Conservation (phyloP, 2,797 vertebrate species). For the Oryzias dopingdopingensis region DNA sequence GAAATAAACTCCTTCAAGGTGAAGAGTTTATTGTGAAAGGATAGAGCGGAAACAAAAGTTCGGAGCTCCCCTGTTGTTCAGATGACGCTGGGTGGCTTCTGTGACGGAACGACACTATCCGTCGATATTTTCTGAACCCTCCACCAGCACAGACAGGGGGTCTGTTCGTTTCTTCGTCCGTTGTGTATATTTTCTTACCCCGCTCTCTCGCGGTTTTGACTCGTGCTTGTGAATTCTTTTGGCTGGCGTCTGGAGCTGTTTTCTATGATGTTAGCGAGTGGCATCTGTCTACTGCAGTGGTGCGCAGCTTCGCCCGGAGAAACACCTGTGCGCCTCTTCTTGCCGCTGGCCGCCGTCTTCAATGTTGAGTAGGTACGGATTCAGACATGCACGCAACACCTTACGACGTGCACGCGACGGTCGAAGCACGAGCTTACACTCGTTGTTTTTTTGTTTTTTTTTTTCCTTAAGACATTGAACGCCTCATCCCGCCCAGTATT, state of each 20-base stretch:
- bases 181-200: background rate
- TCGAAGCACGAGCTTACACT: slow-evolving; percentile 1
- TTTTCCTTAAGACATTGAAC: slow-evolving; percentile 10
- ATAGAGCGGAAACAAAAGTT: fast-evolving
- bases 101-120: slow-evolving; percentile 50
- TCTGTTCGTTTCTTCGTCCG: background rate
- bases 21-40: slow-evolving; percentile 47
- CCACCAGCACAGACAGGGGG: slow-evolving; percentile 19
- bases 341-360: slow-evolving; percentile 36
- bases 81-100: slow-evolving; percentile 33
- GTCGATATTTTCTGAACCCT: slow-evolving; percentile 47
- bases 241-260: slow-evolving; percentile 35
- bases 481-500: slow-evolving; percentile 15
- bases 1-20: fast-evolving
- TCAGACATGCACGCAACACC: slow-evolving; percentile 30
- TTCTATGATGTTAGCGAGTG: slow-evolving; percentile 47
- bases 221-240: slow-evolving; percentile 18
- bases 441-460: background rate
- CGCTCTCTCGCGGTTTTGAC: background rate
- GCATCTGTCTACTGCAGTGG: slow-evolving; percentile 66
- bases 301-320: slow-evolving; percentile 65
- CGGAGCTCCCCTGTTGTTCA: background rate
- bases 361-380: slow-evolving; percentile 62
- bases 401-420: slow-evolving; percentile 19
- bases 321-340: slow-evolving; percentile 68